Percentiles rank a stretch among this genome's conserved stretches.
Evolutionary conservation across 2,888 invertebrate genomes (phyloP).

Genomic region (Ophion obscuratus): DNA sequence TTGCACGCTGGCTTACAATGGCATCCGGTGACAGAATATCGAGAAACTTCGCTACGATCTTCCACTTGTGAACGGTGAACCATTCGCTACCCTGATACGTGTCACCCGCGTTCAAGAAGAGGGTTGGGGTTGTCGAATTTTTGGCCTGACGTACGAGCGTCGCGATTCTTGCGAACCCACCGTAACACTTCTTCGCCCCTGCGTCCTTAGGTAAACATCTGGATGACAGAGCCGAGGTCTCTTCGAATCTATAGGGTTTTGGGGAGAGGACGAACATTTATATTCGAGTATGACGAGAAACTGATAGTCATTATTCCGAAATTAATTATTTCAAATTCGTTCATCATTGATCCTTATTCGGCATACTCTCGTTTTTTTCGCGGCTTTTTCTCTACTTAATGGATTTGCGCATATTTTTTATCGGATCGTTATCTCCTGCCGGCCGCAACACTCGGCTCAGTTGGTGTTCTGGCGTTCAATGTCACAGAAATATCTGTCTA

Average conservation of each 20-base stretch:
- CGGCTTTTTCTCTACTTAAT: too few relatives aligned
- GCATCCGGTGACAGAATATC: conserved; percentile 93
- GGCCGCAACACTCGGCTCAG: too few relatives aligned
- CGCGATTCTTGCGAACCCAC: conserved; percentile 93
- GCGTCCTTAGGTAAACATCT: conserved; percentile 84
- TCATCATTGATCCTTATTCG: too few relatives aligned
- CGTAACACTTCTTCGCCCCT: conserved; percentile 89
- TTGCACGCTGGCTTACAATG: conserved; percentile 87
- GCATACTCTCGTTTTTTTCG: too few relatives aligned
- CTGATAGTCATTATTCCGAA: background rate
- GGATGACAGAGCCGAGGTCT: conserved; percentile 90
- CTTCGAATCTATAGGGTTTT: conserved; percentile 87
- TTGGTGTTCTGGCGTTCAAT: too few relatives aligned
- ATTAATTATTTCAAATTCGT: background rate
- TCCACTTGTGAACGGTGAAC: conserved; percentile 93
- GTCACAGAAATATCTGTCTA: too few relatives aligned
- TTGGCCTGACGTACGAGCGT: conserved; percentile 88
- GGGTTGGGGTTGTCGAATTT: conserved; percentile 87
- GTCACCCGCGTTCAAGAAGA: conserved; percentile 97
- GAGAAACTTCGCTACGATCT: conserved; percentile 91
- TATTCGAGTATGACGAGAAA: background rate
- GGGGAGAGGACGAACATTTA: background rate
- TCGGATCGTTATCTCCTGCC: too few relatives aligned
- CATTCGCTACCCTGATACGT: conserved; percentile 95
- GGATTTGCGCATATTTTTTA: too few relatives aligned